Evolutionary conservation across 1,140 invertebrate genomes (phyloP).

Genomic region (Caerostris darwini): DNA sequence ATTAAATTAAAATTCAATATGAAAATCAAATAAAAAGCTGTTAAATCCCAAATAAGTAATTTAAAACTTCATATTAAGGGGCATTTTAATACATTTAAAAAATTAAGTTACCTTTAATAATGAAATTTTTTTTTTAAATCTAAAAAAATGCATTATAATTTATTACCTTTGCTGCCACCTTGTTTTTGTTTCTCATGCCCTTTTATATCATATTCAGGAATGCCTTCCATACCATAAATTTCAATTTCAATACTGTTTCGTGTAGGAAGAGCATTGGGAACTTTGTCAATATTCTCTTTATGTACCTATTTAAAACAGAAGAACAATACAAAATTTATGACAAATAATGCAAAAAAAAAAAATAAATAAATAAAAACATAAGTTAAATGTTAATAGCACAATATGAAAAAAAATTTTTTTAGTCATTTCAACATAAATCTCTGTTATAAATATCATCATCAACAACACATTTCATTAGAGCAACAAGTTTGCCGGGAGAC

Average conservation of each 20-base stretch:
- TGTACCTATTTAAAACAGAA: constrained; percentile 88
- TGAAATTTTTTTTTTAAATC: too few relatives aligned
- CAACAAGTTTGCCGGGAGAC: too few relatives aligned
- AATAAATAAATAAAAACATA: constrained; percentile 57
- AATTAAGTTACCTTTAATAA: too few relatives aligned
- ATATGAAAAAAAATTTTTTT: constrained; percentile 18
- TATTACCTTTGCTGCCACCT: constrained; percentile 80
- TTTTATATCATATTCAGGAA: constrained; percentile 95
- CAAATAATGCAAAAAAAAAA: neutral
- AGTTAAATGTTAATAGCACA: too few relatives aligned
- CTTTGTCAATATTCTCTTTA: constrained; percentile 99
- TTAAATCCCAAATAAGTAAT: too few relatives aligned
- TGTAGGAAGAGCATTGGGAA: constrained; percentile 98
- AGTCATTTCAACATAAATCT: neutral
- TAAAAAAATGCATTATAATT: too few relatives aligned
- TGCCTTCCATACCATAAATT: constrained; percentile 99
- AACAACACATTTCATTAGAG: too few relatives aligned
- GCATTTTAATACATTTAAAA: too few relatives aligned
- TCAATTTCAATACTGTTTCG: constrained; percentile 99
- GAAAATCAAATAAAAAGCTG: too few relatives aligned
- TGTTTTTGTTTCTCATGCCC: constrained; percentile 95
- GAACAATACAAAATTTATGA: neutral
- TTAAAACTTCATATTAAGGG: too few relatives aligned
- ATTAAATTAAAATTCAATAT: too few relatives aligned
- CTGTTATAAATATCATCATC: too few relatives aligned